Evolutionary conservation across 2,888 invertebrate genomes (phyloP).

Genomic region (Minunthozetes semirufus): DNA sequence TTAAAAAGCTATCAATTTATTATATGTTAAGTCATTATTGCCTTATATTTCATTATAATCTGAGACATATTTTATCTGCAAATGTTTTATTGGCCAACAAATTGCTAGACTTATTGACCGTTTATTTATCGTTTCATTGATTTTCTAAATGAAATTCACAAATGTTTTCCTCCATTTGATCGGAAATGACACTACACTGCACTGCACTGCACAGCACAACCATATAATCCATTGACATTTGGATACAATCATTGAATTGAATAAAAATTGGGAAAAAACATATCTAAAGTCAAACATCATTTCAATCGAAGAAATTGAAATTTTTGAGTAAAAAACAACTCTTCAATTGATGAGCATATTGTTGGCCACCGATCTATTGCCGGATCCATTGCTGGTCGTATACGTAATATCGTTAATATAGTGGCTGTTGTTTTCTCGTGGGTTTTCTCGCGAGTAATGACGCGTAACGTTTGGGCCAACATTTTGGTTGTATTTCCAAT

Average conservation of each 20-base stretch:
- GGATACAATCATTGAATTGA: too few species aligned
- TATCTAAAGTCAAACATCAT: not conserved
- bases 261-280: too few species aligned
- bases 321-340: not conserved
- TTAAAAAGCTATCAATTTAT: constrained; percentile 9
- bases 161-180: not conserved
- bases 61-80: not conserved
- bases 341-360: constrained; percentile 21
- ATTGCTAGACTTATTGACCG: constrained; percentile 23
- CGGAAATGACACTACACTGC: constrained; percentile 26
- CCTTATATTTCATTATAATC: not conserved
- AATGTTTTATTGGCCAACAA: not conserved
- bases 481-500: constrained; percentile 1
- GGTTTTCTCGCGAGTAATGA: constrained; percentile 28
- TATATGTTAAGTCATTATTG: not conserved
- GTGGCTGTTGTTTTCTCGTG: constrained; percentile 30
- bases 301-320: constrained; percentile 23
- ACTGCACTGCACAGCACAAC: not conserved
- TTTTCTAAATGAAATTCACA: constrained; percentile 18
- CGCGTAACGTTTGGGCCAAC: constrained; percentile 25
- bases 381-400: not conserved
- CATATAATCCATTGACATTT: too few species aligned
- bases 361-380: not conserved
- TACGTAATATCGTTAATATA: constrained; percentile 28
- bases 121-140: constrained; percentile 21